These are phyloP conservation scores for Willisornis vidua DNA, from an alignment of 2,113 vertebrate genomes.

Conservation along the genomic window DNA sequence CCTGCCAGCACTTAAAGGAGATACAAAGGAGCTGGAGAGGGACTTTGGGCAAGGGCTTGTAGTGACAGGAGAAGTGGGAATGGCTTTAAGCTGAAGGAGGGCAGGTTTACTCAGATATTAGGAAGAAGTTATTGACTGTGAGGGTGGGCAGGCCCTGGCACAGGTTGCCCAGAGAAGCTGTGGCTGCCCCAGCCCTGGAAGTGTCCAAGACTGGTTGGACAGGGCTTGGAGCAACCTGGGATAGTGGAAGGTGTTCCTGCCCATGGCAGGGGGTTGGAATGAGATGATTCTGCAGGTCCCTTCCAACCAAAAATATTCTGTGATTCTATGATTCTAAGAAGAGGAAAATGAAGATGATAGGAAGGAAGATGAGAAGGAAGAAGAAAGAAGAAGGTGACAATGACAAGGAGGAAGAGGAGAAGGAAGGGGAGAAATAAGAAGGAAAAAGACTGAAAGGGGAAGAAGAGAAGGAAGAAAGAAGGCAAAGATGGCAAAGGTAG, in stretches of 20 bases:
- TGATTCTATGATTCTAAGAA: background rate
- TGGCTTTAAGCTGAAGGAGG: background rate
- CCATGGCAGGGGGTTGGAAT: background rate
- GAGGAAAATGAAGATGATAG: background rate
- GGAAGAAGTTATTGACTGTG: background rate
- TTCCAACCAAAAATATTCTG: background rate
- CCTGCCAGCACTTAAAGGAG: background rate
- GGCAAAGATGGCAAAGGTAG: background rate
- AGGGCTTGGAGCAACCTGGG: background rate
- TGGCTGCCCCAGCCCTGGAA: background rate
- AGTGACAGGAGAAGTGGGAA: background rate
- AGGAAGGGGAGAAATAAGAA: background rate
- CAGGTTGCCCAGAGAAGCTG: background rate
- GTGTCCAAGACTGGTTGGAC: fast-evolving
- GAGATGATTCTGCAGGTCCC: fast-evolving
- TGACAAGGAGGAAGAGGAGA: too few relatives aligned
- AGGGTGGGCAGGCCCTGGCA: background rate
- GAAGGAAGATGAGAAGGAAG: background rate
- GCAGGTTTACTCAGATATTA: background rate
- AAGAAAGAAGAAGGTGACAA: background rate
- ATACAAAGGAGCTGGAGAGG: background rate
- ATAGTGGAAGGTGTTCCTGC: background rate
- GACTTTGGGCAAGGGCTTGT: background rate
- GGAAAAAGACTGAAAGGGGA: too few relatives aligned
- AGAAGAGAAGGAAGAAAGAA: background rate